These are phyloP conservation scores for Heliconius erato DNA, from an alignment of 2,888 invertebrate species.

Conservation along the genomic window DNA sequence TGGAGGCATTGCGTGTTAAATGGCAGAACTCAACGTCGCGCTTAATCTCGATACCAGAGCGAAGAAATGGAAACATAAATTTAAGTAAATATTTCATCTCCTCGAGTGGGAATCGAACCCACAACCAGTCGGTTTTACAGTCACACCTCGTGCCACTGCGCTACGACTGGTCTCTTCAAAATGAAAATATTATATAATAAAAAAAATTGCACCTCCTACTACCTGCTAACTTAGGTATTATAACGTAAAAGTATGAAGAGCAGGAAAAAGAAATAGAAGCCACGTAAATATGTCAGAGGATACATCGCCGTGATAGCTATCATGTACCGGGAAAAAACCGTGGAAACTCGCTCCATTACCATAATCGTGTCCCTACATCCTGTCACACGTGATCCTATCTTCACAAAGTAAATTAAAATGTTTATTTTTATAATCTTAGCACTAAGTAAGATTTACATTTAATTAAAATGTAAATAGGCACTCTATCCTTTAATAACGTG, in stretches of 20 bases:
- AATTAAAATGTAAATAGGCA: constrained; percentile 6
- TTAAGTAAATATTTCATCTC: too few species aligned
- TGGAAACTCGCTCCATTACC: constrained; percentile 31
- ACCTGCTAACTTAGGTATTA: background rate
- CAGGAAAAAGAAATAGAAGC: background rate
- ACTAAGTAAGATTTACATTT: constrained; percentile 12
- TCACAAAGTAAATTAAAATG: constrained; percentile 35
- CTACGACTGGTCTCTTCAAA: too few species aligned
- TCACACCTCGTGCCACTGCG: too few species aligned
- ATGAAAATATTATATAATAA: background rate
- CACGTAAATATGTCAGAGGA: constrained; percentile 17
- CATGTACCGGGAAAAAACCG: constrained; percentile 21
- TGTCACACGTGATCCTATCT: constrained; percentile 37
- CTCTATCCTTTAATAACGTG: background rate
- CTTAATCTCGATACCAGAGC: too few species aligned
- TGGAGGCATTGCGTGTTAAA: too few species aligned
- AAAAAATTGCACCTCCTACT: background rate
- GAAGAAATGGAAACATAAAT: too few species aligned
- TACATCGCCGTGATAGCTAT: constrained; percentile 4
- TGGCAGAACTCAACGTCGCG: too few species aligned
- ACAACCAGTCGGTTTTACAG: too few species aligned
- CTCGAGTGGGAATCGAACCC: too few species aligned
- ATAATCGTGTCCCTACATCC: constrained; percentile 36
- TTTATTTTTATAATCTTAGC: constrained; percentile 28
- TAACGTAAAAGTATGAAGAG: background rate